Evolutionary conservation across 1,140 invertebrate genomes (phyloP).

Genomic region (Danaus plexippus): DNA sequence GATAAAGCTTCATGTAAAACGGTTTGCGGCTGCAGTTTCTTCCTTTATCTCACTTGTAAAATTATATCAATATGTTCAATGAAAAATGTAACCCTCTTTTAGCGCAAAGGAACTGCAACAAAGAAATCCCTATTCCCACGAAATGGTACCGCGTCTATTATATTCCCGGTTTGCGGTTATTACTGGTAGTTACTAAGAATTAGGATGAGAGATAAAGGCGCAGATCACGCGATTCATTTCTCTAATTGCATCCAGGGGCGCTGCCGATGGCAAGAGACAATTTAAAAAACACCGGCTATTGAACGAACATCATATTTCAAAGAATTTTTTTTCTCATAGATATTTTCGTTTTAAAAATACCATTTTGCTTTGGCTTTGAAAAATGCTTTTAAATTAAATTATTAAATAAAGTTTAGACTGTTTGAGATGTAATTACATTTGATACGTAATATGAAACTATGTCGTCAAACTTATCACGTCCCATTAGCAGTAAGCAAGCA

Average conservation of each 20-base stretch:
- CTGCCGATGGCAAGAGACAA: conserved; percentile 26
- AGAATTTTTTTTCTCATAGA: conserved; percentile 7
- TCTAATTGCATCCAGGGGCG: conserved; percentile 46
- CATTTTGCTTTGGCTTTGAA: too few relatives aligned
- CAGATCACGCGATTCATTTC: conserved; percentile 53
- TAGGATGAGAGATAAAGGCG: conserved; percentile 40
- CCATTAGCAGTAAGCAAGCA: conserved; percentile 6
- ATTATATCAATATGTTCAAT: conserved; percentile 11
- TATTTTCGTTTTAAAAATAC: too few relatives aligned
- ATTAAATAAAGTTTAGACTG: too few relatives aligned
- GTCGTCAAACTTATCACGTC: too few relatives aligned
- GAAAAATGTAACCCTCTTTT: conserved; percentile 13
- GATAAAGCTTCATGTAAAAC: conserved; percentile 33
- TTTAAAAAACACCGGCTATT: conserved; percentile 26
- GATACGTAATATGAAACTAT: too few relatives aligned
- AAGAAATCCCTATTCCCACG: conserved; percentile 31
- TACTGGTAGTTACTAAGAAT: conserved; percentile 29
- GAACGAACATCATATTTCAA: conserved; percentile 24
- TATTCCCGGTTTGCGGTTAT: conserved; percentile 32
- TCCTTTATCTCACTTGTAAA: conserved; percentile 11
- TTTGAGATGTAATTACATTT: too few relatives aligned
- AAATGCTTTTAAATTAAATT: too few relatives aligned
- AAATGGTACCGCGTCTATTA: conserved; percentile 36
- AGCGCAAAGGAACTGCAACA: conserved; percentile 34
- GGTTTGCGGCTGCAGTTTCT: conserved; percentile 30